Base-by-base conservation (phyloP, 1,140 invertebrate species). In the Calosoma granatense region DNA sequence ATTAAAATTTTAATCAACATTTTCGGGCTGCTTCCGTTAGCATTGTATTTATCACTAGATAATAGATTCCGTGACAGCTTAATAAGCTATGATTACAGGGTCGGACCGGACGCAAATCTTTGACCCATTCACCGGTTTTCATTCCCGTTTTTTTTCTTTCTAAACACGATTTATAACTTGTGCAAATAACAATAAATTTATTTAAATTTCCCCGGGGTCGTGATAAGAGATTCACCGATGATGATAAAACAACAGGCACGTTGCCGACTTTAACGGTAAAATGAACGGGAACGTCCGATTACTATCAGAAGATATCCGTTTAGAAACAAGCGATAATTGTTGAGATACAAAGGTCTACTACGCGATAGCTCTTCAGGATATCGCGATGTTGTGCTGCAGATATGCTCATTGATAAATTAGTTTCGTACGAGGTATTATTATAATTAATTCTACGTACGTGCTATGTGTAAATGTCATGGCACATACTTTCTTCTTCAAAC, bases 21-120 rank as follows among this genome's bases (percentile, higher is more conserved):
- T 12, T 47, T 17, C 17, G 41, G 17, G 6, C 15, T 4, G 41
- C 41, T 47, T 47, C 41, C 41, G 41, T 47, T 47, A 12, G 3
- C 17, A 47, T 47, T 47, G 41, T 47, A 47, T 47, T 47, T 47
- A 47, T 47, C 17, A 47, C 41, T 47, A 47, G 41, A 47, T 47
- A 47, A 47, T 47, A 47, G 41, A 47, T 47, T 47, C 17, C 4
- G 17, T 47, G 41, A 47, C 41, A 47, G 41, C 9, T 47, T 47
- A 47, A 47, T 12, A 47, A 47, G 41, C 9, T 47, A 47, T 47
- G 41, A 47, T 47, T 47, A 47, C 41, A 47, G 9, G 41, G 3
- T 17, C 17, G 41, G 9, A 47, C 41, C 41, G 9, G 15, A 4
- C 41, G 9, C 6, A 47, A 47, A 47, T 47, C 4, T 47, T 9